Evolutionary conservation across 2,113 vertebrate species (phyloP).

Genomic region (Sinocyclocheilus maitianheensis): DNA sequence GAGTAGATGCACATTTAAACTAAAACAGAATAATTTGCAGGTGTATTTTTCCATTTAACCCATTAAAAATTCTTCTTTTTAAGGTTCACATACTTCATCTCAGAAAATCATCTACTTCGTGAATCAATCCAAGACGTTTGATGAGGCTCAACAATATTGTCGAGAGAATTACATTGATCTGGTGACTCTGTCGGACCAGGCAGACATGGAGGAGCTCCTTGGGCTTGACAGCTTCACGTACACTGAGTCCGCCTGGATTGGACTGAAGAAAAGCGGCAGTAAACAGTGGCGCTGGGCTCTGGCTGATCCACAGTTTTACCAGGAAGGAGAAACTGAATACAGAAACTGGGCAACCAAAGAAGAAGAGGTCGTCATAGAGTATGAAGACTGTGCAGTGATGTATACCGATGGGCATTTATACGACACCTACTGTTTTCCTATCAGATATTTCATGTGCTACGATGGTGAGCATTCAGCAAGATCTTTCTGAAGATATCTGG

Average conservation of each 20-base stretch:
- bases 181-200: not conserved
- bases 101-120: not conserved
- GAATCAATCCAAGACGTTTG: not conserved
- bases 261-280: not conserved
- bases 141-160: constrained; percentile 40
- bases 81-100: not conserved
- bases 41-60: not conserved
- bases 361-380: not conserved
- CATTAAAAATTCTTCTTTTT: not conserved
- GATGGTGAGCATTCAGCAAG: not conserved
- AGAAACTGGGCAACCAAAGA: not conserved
- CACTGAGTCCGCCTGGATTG: not conserved
- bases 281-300: constrained; percentile 35
- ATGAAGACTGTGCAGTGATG: not conserved
- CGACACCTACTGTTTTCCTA: not conserved
- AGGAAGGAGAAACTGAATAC: constrained; percentile 4
- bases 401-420: not conserved
- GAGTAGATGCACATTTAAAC: not conserved
- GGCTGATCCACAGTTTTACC: not conserved
- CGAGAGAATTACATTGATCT: constrained; percentile 19
- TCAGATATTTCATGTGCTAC: not conserved
- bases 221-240: not conserved
- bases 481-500: not conserved
- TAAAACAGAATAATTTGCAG: not conserved
- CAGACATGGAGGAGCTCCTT: not conserved